Evolutionary conservation across 2,888 invertebrate species (phyloP).

Genomic region (Phlogophora meticulosa): DNA sequence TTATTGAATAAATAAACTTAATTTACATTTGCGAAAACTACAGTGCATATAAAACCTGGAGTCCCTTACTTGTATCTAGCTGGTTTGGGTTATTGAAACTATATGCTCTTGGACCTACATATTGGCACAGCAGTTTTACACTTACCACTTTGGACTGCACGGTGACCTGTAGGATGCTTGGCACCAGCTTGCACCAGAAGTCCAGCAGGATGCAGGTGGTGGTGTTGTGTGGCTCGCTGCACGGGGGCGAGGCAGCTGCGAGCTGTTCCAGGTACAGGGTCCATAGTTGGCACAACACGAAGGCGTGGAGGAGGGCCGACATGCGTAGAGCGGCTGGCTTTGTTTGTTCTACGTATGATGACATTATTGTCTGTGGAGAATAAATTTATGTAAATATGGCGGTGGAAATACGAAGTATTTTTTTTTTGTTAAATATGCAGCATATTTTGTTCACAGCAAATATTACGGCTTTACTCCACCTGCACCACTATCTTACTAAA

Average conservation of each 20-base stretch:
- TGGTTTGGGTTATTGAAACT: no score
- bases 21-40: no score
- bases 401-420: no score
- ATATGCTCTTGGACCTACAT: no score
- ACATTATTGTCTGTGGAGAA: slow-evolving; percentile 94
- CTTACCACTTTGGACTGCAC: slow-evolving; percentile 95
- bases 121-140: neutral
- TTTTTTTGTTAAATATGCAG: no score
- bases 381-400: accelerated
- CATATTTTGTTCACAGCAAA: no score
- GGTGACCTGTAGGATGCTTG: slow-evolving; percentile 97
- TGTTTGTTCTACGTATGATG: slow-evolving; percentile 98
- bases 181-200: slow-evolving; percentile 99
- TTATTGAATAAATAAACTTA: no score
- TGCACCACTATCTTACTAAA: no score
- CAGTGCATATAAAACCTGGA: no score
- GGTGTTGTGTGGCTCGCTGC: slow-evolving; percentile 93
- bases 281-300: slow-evolving; percentile 99
- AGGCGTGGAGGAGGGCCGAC: slow-evolving; percentile 99
- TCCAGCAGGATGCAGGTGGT: slow-evolving; percentile 97
- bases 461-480: no score
- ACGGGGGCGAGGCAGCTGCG: slow-evolving; percentile 92
- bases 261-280: slow-evolving; percentile 99
- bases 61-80: no score
- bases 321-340: slow-evolving; percentile 95